phyloP scores from a whole-genome alignment of 2,888 invertebrate species.

The Andrena camellia region DNA sequence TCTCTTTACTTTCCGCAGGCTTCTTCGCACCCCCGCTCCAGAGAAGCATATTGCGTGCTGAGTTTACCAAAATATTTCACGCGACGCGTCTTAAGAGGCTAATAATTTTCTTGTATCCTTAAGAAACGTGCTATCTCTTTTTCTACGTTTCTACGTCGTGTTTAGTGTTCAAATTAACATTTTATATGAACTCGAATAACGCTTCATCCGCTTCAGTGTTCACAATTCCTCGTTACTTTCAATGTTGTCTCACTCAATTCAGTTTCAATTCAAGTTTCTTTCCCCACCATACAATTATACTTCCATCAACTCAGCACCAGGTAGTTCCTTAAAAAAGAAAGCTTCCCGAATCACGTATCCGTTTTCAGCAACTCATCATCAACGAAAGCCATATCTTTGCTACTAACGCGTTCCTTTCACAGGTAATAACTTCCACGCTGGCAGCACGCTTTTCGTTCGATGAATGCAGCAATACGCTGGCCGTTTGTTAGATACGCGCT shows the following conservation, averaged over 20 bases:
- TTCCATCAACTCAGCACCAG: background rate
- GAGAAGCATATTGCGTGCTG: background rate
- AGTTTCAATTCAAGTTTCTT: no score
- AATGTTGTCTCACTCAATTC: background rate
- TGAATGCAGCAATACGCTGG: background rate
- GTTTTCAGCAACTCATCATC: background rate
- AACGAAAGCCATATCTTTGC: background rate
- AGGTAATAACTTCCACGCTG: background rate
- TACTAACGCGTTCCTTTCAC: background rate
- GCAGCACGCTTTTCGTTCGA: background rate
- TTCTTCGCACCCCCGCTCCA: slow-evolving; percentile 7
- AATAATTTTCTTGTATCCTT: background rate
- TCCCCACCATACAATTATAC: no score
- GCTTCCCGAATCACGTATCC: background rate
- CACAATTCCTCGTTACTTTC: background rate
- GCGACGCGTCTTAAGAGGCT: slow-evolving; percentile 7
- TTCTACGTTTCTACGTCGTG: background rate
- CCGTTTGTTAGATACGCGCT: background rate
- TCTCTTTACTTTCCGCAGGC: background rate
- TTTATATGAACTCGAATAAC: background rate
- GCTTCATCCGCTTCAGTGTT: background rate
- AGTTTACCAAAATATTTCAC: slow-evolving; percentile 27
- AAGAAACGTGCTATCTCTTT: background rate
- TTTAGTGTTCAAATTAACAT: background rate
- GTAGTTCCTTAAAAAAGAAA: background rate